Percentiles rank a stretch among this genome's conserved stretches.
Evolutionary conservation across 2,888 invertebrate species (phyloP).

Genomic region (Amphipyra berbera): DNA sequence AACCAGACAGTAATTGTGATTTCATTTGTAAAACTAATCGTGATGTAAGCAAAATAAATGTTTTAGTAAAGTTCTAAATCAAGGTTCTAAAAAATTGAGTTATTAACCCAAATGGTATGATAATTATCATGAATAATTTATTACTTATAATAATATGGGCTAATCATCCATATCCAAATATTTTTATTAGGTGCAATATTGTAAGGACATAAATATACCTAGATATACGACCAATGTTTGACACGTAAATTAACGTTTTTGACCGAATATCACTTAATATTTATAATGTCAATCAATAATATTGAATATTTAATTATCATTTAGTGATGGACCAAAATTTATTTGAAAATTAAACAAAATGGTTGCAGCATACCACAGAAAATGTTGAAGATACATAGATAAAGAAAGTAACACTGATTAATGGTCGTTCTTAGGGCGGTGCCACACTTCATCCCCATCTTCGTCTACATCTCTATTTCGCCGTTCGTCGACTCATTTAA

Average conservation of each 20-base stretch:
- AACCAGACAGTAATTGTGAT: not conserved
- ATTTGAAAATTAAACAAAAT: constrained; percentile 5
- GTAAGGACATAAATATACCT: constrained; percentile 34
- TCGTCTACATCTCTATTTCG: constrained; percentile 79
- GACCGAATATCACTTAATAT: constrained; percentile 19
- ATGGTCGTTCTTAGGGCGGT: constrained; percentile 76
- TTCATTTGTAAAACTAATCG: not conserved
- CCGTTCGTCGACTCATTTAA: constrained; percentile 76
- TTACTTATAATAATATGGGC: constrained; percentile 26
- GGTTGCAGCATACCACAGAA: constrained; percentile 1
- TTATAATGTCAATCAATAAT: constrained; percentile 18
- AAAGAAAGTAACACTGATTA: constrained; percentile 57
- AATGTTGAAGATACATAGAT: constrained; percentile 36
- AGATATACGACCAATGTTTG: constrained; percentile 21
- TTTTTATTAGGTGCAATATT: constrained; percentile 51
- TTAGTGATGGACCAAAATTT: constrained; percentile 3
- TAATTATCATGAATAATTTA: constrained; percentile 32
- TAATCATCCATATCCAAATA: constrained; percentile 46
- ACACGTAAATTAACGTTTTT: constrained; percentile 39
- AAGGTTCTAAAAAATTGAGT: not conserved
- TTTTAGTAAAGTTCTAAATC: not conserved
- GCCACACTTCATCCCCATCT: constrained; percentile 66
- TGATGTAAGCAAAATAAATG: not conserved
- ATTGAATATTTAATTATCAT: constrained; percentile 2
- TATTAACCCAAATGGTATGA: constrained; percentile 11